These are phyloP conservation scores for Temnothorax nylanderi DNA, from an alignment of 1,140 invertebrate genomes.

Conservation along the genomic window DNA sequence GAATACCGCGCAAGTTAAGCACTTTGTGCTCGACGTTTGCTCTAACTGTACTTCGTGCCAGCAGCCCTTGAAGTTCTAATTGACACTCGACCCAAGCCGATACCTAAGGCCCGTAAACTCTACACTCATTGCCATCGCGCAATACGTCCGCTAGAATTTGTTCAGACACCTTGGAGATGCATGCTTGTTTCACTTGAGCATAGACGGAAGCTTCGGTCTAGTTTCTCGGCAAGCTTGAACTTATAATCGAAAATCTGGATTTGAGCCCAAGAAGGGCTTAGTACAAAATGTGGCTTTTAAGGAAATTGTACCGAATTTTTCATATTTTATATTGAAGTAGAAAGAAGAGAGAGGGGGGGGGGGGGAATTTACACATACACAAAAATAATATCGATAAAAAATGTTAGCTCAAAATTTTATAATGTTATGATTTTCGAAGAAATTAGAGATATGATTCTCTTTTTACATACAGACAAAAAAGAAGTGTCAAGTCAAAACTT, in stretches of 20 bases:
- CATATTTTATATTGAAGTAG: not conserved
- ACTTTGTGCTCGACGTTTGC: conserved; percentile 26
- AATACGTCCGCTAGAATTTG: not conserved
- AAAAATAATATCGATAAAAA: not conserved
- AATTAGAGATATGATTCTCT: not conserved
- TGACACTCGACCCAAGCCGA: conserved; percentile 43
- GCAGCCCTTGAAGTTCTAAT: conserved; percentile 42
- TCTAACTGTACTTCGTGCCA: not conserved
- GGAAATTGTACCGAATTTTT: not conserved
- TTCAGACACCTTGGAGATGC: not conserved
- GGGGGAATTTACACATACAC: not conserved
- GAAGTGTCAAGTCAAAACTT: too few species aligned
- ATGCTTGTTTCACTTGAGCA: not conserved
- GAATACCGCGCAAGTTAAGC: conserved; percentile 25
- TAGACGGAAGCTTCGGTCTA: not conserved
- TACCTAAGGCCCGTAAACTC: conserved; percentile 6
- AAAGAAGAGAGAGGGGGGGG: not conserved
- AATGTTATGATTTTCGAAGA: not conserved
- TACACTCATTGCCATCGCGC: not conserved
- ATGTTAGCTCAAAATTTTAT: not conserved
- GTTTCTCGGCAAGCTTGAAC: not conserved
- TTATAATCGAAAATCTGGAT: not conserved
- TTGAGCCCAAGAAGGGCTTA: not conserved
- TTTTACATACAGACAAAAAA: not conserved
- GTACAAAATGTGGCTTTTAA: not conserved